Evolutionary conservation across 2,113 vertebrate species (phyloP).

Genomic region (Sphyrna mokarran): DNA sequence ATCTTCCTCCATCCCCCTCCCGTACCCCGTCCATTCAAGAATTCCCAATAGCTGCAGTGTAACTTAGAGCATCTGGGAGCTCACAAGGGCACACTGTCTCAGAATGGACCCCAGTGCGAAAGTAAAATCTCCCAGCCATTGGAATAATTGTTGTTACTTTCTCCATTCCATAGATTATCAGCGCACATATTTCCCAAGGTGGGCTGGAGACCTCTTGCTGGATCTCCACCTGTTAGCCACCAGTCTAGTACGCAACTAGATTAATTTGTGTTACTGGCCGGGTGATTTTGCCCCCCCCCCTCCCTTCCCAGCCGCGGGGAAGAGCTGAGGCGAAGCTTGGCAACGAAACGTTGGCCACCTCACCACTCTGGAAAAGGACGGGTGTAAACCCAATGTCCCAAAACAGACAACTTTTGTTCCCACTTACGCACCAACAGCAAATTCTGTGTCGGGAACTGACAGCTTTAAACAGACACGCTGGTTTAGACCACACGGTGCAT

Average conservation of each 20-base stretch:
- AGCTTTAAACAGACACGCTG: background rate
- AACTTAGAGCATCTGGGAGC: background rate
- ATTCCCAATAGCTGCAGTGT: background rate
- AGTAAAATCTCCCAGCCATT: background rate
- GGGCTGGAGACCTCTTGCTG: background rate
- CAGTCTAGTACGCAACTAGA: background rate
- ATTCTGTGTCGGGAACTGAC: background rate
- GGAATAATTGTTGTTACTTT: background rate
- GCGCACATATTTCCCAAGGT: background rate
- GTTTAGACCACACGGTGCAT: background rate
- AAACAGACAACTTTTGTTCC: slow-evolving; percentile 2
- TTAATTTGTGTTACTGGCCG: background rate
- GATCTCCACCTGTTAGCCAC: background rate
- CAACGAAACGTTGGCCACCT: background rate
- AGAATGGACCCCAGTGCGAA: background rate
- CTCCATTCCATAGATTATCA: background rate
- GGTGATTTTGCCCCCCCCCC: background rate
- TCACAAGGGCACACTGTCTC: background rate
- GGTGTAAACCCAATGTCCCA: background rate
- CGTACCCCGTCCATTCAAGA: background rate
- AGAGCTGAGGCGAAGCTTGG: background rate
- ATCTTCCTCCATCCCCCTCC: background rate
- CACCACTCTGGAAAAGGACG: background rate
- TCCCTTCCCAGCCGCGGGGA: background rate
- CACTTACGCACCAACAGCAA: background rate